Evolutionary conservation across 1,140 invertebrate species (phyloP), one percentile per base, ranked within the genome.

Genomic region (Lucilia cuprina): DNA sequence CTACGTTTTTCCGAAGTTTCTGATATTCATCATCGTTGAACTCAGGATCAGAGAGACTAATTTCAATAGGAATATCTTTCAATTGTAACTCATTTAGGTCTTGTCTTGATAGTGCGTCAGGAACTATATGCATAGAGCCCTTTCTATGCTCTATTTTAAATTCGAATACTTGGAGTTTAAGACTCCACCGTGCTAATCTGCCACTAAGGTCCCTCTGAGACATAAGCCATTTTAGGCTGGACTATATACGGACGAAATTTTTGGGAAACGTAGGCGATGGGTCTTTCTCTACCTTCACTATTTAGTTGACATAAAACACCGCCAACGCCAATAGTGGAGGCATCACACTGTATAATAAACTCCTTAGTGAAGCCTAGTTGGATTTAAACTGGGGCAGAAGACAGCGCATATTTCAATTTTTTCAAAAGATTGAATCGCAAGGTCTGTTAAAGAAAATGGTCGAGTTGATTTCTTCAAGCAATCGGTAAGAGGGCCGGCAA

Each of bases 161-260:
- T 25, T 14, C n/a, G 19, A 74, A 74, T 0, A 3, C 5, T 30
- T 74, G 70, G 19, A 74, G 65, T 12, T 21, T 2, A 2, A 74
- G 70, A 0, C 85, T 34, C 90, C 90, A 91, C 55, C 90, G 34
- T 0, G 89, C 87, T 8, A 91, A 82, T 50, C 87, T 84, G 21
- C 88, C 88, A 10, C 80, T 86, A 0, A 88, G 86, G 80, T 87
- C 86, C 21, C 86, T 84, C 50, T 89, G 84, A 2, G 86, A 74
- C 82, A 85, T 84, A 13, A 88, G 84, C 86, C 87, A 88, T n/a
- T 19, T 25, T 4, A 89, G 80, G 75, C 85, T 87, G 8, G 83
- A 78, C 88, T 4, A 93, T 25, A 85, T 92, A 93, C 2, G 87
- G 85, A 55, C 90, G 85, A 84, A 92, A 93, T 78, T 83, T 85